Evolutionary conservation across 2,113 vertebrate species (phyloP).

Genomic region (Actinemys pallida): DNA sequence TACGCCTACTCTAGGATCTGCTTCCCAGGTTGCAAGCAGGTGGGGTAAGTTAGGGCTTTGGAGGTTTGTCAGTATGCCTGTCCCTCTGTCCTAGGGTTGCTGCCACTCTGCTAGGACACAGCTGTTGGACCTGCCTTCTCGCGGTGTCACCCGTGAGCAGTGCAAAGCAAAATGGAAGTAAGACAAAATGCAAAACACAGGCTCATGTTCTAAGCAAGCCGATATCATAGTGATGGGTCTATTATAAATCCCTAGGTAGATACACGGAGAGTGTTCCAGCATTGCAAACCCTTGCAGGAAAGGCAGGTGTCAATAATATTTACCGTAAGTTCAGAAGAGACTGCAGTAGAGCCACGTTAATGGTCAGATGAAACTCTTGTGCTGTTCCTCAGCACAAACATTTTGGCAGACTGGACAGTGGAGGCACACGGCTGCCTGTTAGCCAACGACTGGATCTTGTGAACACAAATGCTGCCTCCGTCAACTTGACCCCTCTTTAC

Average conservation of each 20-base stretch:
- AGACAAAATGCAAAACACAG: background rate
- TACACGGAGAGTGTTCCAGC: background rate
- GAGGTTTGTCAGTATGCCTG: background rate
- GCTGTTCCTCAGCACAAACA: background rate
- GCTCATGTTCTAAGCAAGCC: background rate
- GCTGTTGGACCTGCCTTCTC: background rate
- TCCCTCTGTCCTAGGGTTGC: background rate
- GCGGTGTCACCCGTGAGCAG: background rate
- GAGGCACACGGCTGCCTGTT: background rate
- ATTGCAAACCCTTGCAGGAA: background rate
- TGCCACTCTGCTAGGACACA: too few relatives aligned
- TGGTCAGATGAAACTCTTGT: background rate
- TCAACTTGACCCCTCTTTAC: background rate
- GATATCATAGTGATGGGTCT: background rate
- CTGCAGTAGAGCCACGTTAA: rapidly evolving
- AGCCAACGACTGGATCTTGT: background rate
- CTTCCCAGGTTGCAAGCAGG: background rate
- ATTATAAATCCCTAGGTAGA: background rate
- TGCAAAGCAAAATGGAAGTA: background rate
- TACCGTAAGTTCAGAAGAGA: background rate
- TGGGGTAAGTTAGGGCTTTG: background rate
- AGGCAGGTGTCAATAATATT: background rate
- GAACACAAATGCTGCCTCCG: background rate
- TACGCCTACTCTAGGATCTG: background rate
- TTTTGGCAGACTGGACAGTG: rapidly evolving